Base-by-base conservation (phyloP, 35 echinoderm and acorn worm genomes). In the Apostichopus japonicus region DNA sequence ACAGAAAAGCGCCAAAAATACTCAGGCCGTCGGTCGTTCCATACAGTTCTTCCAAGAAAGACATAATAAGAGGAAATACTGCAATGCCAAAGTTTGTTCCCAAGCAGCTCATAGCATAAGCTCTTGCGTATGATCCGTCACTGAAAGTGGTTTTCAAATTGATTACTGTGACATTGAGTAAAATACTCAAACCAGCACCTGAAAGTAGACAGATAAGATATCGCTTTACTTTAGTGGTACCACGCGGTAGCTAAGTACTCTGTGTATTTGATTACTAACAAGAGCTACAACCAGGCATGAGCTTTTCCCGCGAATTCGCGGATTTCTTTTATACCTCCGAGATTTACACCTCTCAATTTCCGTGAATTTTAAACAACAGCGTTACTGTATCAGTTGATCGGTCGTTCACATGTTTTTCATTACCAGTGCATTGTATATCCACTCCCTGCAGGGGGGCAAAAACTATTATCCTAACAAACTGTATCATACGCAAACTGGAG, bases 131-230 rank as follows among this genome's bases (percentile, higher is more conserved):
- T 11, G 83, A 86, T 10, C 11, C 78, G 10, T 86, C 54, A 6
- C 16, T 27, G 54, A 86, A 86, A 17, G 54, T 57, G 5, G 54
- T 54, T 54, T 86, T 86, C 15, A 86, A 15, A 65, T 53, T 55
- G 5, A 58, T 19, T 9, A 86, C 55, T 16, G 83, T 86, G 44
- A 86, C 54, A 15, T n/a, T 53, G 19, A 55, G 44, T 6, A 86
- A 54, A 24, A 86, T 54, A 86, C 83, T 86, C 83, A 86, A 21
- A 8, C 83, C 83, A 65, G 57, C 16, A 19, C 83, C 83, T 55
- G 54, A 24, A 86, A 54, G 19, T 22, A 86, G 23, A 86, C 54
- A 56, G n/a, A 86, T 56, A 86, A 6, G 3, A 80, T 80, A 13
- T 53, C 51, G 13, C 21, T 80, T 13, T 13, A 53, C 13, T 19